A percentile compares a stretch with the other conserved stretches of the same genome.
Conservation (phyloP, 2,888 invertebrate species). For the Chydorus sphaericus region DNA sequence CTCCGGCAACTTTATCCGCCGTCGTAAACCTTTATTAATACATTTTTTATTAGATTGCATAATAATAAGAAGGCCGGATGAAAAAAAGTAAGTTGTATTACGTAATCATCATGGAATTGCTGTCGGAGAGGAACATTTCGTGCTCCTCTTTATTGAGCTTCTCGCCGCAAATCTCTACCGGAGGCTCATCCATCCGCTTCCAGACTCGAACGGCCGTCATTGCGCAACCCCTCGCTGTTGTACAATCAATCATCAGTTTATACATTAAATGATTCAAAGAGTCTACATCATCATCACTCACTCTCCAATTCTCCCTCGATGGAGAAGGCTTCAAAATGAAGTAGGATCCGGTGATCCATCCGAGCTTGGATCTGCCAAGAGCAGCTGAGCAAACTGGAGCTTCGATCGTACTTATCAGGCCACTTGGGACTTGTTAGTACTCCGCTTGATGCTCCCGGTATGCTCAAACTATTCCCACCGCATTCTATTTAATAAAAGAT, state of each 20-base stretch:
- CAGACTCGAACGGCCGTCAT: slow-evolving; percentile 80
- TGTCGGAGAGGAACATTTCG: slow-evolving; percentile 73
- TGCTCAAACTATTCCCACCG: slow-evolving; percentile 69
- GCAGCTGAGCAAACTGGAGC: slow-evolving; percentile 5
- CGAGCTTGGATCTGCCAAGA: slow-evolving; percentile 28
- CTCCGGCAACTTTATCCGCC: slow-evolving; percentile 86
- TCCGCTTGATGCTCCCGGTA: slow-evolving; percentile 55
- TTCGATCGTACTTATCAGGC: slow-evolving; percentile 65
- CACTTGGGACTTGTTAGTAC: slow-evolving; percentile 73
- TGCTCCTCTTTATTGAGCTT: slow-evolving; percentile 53
- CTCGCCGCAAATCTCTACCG: slow-evolving; percentile 79
- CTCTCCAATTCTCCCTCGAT: slow-evolving; percentile 84
- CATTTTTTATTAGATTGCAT: neutral
- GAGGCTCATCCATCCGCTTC: slow-evolving; percentile 64
- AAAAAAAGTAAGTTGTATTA: slow-evolving; percentile 33
- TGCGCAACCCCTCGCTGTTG: slow-evolving; percentile 69
- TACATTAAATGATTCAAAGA: neutral
- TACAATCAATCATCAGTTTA: neutral
- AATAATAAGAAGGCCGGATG: neutral
- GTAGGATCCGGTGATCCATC: slow-evolving; percentile 66
- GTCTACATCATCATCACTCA: slow-evolving; percentile 30
- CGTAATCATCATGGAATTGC: slow-evolving; percentile 75
- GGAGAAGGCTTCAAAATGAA: slow-evolving; percentile 80
- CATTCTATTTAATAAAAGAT: slow-evolving; percentile 45
- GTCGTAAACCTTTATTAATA: slow-evolving; percentile 61